A percentile compares a stretch with the other conserved stretches of the same genome.
Conservation (phyloP, 2,888 invertebrate genomes). For the Apodemia duryi region DNA sequence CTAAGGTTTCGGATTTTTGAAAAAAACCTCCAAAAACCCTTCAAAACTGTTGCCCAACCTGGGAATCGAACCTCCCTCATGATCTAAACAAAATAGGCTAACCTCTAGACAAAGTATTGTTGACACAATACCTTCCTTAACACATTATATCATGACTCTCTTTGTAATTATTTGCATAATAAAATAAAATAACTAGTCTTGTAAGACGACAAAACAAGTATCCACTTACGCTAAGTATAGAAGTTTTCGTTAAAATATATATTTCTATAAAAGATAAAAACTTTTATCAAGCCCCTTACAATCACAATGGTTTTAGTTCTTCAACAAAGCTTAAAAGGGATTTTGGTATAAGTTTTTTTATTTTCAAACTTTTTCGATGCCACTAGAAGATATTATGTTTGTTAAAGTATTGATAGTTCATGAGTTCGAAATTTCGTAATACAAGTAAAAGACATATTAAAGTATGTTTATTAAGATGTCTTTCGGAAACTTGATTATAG, state of each 20-base stretch:
- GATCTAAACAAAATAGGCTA: no score
- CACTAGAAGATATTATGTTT: background rate
- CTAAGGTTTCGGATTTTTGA: no score
- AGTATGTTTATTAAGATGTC: background rate
- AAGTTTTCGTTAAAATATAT: background rate
- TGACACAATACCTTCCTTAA: no score
- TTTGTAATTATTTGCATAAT: no score
- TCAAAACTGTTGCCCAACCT: no score
- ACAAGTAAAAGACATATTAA: background rate
- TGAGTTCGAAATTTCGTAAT: background rate
- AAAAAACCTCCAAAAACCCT: no score
- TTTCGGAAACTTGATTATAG: background rate
- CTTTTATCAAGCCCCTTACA: slow-evolving; percentile 6
- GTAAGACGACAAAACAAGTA: no score
- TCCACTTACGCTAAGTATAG: no score
- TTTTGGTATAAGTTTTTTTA: slow-evolving; percentile 11
- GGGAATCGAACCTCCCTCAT: no score
- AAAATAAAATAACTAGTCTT: no score
- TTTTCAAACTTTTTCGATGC: slow-evolving; percentile 6
- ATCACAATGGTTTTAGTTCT: slow-evolving; percentile 9
- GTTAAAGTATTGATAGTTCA: slow-evolving; percentile 2
- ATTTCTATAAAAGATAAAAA: background rate
- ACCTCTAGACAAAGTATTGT: no score
- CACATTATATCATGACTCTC: no score
- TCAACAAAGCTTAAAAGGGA: slow-evolving; percentile 5